Percentiles rank a stretch among this genome's conserved stretches.
Conservation (phyloP, 2,888 invertebrate genomes). For the Branchellion lobata region DNA sequence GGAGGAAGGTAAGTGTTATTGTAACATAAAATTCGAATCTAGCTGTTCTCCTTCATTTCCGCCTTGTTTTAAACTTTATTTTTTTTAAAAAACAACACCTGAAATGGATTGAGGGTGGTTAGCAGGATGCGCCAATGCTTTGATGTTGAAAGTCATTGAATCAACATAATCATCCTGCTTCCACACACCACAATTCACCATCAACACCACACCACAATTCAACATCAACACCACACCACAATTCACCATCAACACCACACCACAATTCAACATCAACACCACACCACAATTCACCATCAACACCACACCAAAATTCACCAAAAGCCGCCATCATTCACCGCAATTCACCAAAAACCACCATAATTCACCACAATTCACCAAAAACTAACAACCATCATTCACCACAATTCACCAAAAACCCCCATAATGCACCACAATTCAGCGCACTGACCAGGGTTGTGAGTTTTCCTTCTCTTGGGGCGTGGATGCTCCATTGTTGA, state of each 20-base stretch:
- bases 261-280: not conserved
- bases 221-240: not conserved
- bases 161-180: not conserved
- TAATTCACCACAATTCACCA: not conserved
- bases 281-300: not conserved
- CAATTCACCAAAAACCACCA: not conserved
- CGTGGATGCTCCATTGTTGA: slow-evolving; percentile 1
- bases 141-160: not conserved
- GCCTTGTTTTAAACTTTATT: slow-evolving; percentile 38
- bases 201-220: too few species aligned
- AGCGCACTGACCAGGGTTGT: slow-evolving; percentile 39
- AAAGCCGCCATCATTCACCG: not conserved
- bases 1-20: not conserved
- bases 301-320: not conserved
- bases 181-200: too few species aligned
- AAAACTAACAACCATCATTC: not conserved
- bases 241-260: not conserved
- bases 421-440: too few species aligned
- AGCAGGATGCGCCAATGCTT: not conserved
- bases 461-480: not conserved
- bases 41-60: slow-evolving; percentile 26
- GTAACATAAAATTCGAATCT: not conserved
- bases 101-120: not conserved
- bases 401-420: not conserved
- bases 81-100: slow-evolving; percentile 42